Evolutionary conservation across 2,888 invertebrate genomes (phyloP), one percentile per base, ranked within the genome.

Genomic region (Lasioglossum zephyrum): DNA sequence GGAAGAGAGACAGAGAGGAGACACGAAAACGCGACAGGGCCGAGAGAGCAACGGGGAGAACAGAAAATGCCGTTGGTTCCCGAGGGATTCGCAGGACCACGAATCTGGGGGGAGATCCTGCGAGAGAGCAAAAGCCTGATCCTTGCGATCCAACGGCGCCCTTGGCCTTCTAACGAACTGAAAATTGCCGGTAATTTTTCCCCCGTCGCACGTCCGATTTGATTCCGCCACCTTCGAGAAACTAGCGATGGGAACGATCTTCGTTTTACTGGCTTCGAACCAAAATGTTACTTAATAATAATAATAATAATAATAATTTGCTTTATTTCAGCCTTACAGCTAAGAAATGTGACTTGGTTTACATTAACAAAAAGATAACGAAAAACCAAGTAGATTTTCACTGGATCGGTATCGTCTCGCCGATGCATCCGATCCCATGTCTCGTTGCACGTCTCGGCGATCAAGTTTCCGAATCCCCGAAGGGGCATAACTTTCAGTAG

Each of bases 151-250:
- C 13, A 36, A 11, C 63, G 9, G 44, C 79, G 80, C 85, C 87
- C 90, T 89, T 81, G 84, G 84, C 90, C 90, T 91, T 92, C 88
- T 93, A 93, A 95, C 93, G 94, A 94, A 93, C 93, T 94, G 94
- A 94, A 94, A 94, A 94, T 95, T 93, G 92, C 90, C 84, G 81
- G 91, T 91, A 92, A 94, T 93, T 94, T 92, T 91, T 91, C 73
- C 77, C 83, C 84, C 76, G 57, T 39, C 73, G 79, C 79, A 86
- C 81, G 81, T 81, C 81, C 82, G 88, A 90, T 85, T 90, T 82
- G 74, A 81, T 87, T 82, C 73, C 70, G n/a, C 26, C 82, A 79
- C 69, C 47, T 82, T 73, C 47, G 9, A 31, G 26, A 31, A 31
- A 26, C 26, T 16, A 60, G 60, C 60, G 60, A 63, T 63, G 31